phyloP scores from a whole-genome alignment of 2,797 vertebrate species.

The Cossypha caffra region DNA sequence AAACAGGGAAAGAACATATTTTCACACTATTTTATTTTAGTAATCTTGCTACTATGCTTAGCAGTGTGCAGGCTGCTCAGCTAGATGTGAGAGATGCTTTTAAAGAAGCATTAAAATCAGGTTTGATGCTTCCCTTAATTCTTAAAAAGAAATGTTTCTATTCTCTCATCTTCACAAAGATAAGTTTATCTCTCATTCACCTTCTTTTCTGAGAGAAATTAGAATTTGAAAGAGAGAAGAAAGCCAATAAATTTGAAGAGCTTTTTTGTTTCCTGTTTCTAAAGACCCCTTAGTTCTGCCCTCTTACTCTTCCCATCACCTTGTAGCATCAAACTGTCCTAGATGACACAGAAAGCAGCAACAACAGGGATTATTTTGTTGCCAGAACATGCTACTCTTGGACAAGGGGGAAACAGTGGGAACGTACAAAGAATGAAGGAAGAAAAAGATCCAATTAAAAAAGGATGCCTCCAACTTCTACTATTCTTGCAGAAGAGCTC shows the following conservation, averaged over 20 bases:
- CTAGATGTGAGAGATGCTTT: not conserved
- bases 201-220: not conserved
- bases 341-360: not conserved
- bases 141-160: not conserved
- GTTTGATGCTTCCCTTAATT: not conserved
- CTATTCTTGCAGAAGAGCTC: not conserved
- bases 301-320: not conserved
- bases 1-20: not conserved
- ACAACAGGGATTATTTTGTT: not conserved
- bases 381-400: not conserved
- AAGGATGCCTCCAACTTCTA: not conserved
- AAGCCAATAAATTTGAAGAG: not conserved
- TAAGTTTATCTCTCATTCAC: too few species aligned
- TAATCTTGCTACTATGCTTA: slow-evolving; percentile 6
- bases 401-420: not conserved
- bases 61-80: not conserved
- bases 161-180: not conserved
- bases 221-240: not conserved
- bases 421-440: not conserved
- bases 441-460: not conserved
- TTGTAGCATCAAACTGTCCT: not conserved
- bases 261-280: not conserved
- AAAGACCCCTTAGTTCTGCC: not conserved
- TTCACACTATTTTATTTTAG: slow-evolving; percentile 12
- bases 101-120: not conserved